A percentile compares a stretch with the other conserved stretches of the same genome.
phyloP scores from a whole-genome alignment of 2,797 vertebrate species.

The Jordanella pulchra region DNA sequence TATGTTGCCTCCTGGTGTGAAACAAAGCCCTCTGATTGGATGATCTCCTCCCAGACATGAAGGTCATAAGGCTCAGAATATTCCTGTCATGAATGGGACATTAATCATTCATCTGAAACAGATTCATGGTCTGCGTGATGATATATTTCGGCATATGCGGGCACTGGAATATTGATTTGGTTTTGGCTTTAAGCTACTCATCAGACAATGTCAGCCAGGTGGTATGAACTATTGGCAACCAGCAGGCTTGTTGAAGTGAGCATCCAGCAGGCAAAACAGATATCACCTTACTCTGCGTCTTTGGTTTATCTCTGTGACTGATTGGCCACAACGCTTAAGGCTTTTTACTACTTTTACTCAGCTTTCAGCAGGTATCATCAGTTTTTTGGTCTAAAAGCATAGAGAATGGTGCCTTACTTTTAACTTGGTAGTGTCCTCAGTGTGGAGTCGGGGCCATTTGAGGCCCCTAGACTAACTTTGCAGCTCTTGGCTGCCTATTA shows the following conservation, averaged over 20 bases:
- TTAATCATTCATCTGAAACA: constrained; percentile 54
- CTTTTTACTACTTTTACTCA: background rate
- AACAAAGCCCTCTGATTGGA: constrained; percentile 12
- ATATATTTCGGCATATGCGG: constrained; percentile 49
- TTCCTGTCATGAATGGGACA: constrained; percentile 34
- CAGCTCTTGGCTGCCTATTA: too few species aligned
- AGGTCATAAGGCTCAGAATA: constrained; percentile 24
- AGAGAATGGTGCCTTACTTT: background rate
- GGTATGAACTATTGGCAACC: constrained; percentile 43
- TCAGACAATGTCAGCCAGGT: constrained; percentile 42
- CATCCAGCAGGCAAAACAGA: constrained; percentile 4
- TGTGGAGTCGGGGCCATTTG: too few species aligned
- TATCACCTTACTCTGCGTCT: background rate
- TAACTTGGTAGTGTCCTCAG: background rate
- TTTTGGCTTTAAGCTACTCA: constrained; percentile 45
- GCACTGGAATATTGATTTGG: constrained; percentile 53
- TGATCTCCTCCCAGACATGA: background rate
- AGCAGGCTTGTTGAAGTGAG: constrained; percentile 7
- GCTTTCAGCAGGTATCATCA: background rate
- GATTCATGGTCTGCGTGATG: constrained; percentile 48
- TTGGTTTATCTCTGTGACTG: background rate
- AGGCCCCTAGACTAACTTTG: too few species aligned
- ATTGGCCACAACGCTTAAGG: background rate
- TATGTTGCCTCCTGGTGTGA: constrained; percentile 16
- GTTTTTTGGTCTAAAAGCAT: background rate